Evolutionary conservation across 2,888 invertebrate genomes (phyloP).

Genomic region (Machimus rusticus): DNA sequence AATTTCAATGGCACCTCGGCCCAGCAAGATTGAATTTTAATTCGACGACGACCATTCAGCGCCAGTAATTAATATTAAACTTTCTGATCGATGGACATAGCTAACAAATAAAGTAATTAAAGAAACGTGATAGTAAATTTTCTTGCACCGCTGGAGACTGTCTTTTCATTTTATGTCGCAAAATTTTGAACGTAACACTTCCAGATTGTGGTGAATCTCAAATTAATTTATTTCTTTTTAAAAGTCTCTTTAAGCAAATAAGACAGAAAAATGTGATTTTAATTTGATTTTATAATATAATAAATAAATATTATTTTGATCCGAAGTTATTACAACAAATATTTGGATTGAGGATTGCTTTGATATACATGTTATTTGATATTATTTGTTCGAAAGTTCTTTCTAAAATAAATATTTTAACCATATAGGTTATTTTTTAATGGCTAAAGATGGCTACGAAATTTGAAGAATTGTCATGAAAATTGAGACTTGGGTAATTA

Average conservation of each 20-base stretch:
- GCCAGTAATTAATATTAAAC: neutral
- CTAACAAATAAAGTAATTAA: neutral
- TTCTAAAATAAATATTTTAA: too few relatives aligned
- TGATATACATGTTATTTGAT: too few relatives aligned
- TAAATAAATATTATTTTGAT: neutral
- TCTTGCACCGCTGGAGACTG: neutral
- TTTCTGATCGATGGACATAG: neutral
- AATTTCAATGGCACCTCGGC: neutral
- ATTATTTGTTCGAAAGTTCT: too few relatives aligned
- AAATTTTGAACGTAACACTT: neutral
- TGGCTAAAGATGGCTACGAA: too few relatives aligned
- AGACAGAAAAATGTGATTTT: neutral
- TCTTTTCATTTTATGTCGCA: neutral
- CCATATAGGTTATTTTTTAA: too few relatives aligned
- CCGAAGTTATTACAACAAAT: too few relatives aligned
- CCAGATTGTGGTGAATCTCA: neutral
- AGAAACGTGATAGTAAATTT: neutral
- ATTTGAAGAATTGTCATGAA: too few relatives aligned
- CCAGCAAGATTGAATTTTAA: neutral
- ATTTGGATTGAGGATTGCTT: too few relatives aligned
- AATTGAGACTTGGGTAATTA: too few relatives aligned
- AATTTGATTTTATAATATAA: neutral
- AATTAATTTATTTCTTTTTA: neutral
- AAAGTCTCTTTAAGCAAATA: neutral
- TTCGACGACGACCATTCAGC: neutral